phyloP scores from a whole-genome alignment of 2,888 invertebrate genomes.

The Erpobdella octoculata region DNA sequence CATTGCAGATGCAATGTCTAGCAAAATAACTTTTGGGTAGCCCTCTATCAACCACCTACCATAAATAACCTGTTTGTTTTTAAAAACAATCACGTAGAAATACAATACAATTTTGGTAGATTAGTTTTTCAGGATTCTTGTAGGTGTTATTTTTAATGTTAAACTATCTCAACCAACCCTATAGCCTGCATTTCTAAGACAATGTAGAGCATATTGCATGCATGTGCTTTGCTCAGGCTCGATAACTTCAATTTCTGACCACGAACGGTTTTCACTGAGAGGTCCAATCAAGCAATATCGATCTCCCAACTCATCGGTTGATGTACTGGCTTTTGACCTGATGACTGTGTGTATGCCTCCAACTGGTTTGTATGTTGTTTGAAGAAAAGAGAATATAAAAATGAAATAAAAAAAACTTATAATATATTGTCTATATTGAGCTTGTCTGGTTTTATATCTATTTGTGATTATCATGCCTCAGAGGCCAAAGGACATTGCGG shows the following conservation, averaged over 20 bases:
- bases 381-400: conserved; percentile 1
- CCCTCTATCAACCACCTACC: conserved; percentile 99
- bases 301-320: conserved; percentile 94
- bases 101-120: neutral
- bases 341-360: conserved; percentile 99
- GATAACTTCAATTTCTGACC: conserved; percentile 88
- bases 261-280: conserved; percentile 83
- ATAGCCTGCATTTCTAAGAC: conserved; percentile 64
- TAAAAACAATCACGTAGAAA: neutral
- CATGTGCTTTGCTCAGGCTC: conserved; percentile 60
- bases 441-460: neutral
- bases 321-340: conserved; percentile 89
- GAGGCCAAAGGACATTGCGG: too few relatives aligned
- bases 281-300: conserved; percentile 90
- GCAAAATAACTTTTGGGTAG: conserved; percentile 90
- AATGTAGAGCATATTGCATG: conserved; percentile 31
- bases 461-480: too few relatives aligned
- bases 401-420: neutral
- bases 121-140: neutral
- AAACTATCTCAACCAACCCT: conserved; percentile 9
- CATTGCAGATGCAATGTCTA: conserved; percentile 90
- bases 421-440: neutral
- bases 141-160: neutral
- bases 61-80: conserved; percentile 60
- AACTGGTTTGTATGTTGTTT: conserved; percentile 64